A percentile compares a stretch with the other conserved stretches of the same genome.
Conservation (phyloP, 1,140 invertebrate species). For the Lepidotrigona ventralis region DNA sequence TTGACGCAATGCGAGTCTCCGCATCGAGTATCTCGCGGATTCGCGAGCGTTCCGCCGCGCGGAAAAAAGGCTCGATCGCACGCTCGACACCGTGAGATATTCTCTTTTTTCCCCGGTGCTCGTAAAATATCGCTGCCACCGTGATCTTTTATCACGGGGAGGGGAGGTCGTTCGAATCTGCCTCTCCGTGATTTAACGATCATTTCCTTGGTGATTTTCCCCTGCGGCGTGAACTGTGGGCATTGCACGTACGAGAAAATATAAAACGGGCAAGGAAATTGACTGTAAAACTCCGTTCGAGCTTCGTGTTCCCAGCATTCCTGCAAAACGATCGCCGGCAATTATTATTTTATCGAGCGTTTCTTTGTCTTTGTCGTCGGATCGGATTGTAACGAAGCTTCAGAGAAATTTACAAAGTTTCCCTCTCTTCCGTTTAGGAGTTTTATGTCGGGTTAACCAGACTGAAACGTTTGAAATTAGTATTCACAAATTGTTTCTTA, state of each 20-base stretch:
- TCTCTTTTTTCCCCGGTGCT: background rate
- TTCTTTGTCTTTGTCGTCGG: no score
- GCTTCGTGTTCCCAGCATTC: background rate
- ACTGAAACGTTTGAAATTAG: no score
- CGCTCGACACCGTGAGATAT: background rate
- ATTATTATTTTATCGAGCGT: no score
- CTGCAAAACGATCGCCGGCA: background rate
- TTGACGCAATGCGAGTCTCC: conserved; percentile 15
- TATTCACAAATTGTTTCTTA: no score
- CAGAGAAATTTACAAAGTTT: no score
- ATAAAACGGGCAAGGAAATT: background rate
- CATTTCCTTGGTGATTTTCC: background rate
- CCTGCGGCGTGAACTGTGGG: background rate
- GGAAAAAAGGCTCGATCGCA: background rate
- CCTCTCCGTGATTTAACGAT: conserved; percentile 3
- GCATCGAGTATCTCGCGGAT: background rate
- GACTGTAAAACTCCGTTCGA: background rate
- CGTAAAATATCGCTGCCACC: background rate
- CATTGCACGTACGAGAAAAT: background rate
- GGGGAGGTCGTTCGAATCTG: background rate
- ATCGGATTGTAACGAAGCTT: no score
- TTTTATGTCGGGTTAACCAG: no score
- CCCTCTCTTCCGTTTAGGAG: no score
- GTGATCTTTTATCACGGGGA: background rate
- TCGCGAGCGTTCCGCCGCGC: background rate